phyloP scores from a whole-genome alignment of 2,113 vertebrate genomes.

The Romanogobio albipinnatus region DNA sequence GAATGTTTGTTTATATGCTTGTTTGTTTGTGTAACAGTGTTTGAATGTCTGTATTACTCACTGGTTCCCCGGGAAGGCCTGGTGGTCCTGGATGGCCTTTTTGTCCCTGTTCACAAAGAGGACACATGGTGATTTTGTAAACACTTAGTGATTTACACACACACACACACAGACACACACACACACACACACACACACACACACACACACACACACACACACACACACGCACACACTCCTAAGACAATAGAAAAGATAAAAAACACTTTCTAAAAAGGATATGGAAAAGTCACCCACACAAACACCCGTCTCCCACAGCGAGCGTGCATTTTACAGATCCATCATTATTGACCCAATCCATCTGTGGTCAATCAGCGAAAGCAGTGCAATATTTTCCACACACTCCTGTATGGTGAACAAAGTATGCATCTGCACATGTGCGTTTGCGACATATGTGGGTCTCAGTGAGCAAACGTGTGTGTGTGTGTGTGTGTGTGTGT shows the following conservation, averaged over 20 bases:
- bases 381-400: constrained; percentile 10
- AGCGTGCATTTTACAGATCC: neutral
- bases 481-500: constrained; percentile 27
- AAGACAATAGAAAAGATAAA: neutral
- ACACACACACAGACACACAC: constrained; percentile 33
- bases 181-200: constrained; percentile 24
- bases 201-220: constrained; percentile 29
- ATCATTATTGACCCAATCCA: constrained; percentile 23
- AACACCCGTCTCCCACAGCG: neutral
- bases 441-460: neutral
- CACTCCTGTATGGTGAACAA: constrained; percentile 6
- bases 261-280: constrained; percentile 9
- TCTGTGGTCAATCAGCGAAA: constrained; percentile 32
- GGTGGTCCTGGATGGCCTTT: constrained; percentile 91
- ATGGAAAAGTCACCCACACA: neutral
- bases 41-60: constrained; percentile 72
- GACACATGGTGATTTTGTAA: neutral
- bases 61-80: constrained; percentile 93
- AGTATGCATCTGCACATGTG: constrained; percentile 34
- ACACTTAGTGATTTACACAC: constrained; percentile 32
- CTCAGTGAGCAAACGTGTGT: neutral
- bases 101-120: constrained; percentile 78
- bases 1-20: constrained; percentile 2
- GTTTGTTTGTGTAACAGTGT: constrained; percentile 8
- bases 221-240: constrained; percentile 2